These are phyloP conservation scores for Amia ocellicauda DNA, from an alignment of 2,113 vertebrate genomes.

Conservation along the genomic window DNA sequence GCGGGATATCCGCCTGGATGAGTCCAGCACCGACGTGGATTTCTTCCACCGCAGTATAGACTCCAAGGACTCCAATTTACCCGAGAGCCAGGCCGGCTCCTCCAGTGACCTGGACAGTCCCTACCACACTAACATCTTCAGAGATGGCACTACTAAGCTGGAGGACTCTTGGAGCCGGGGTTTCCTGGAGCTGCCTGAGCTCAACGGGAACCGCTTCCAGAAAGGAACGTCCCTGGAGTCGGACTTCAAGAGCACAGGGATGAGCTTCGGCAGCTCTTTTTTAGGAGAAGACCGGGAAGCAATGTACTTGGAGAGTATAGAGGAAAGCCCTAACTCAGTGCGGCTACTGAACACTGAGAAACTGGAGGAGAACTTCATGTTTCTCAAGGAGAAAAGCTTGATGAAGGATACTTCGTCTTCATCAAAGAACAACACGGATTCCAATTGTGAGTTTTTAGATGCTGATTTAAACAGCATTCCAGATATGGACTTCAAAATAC, in stretches of 20 bases:
- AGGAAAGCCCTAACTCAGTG: conserved; percentile 43
- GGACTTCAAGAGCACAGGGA: conserved; percentile 25
- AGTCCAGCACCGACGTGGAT: conserved; percentile 81
- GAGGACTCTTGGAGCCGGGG: conserved; percentile 62
- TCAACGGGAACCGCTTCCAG: conserved; percentile 56
- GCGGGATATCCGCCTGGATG: conserved; percentile 74
- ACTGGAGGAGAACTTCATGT: conserved; percentile 80
- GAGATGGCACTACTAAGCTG: conserved; percentile 59
- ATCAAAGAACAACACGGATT: conserved; percentile 36
- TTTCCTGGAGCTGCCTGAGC: conserved; percentile 71
- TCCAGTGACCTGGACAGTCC: conserved; percentile 76
- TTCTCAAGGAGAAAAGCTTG: conserved; percentile 81
- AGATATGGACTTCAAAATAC: conserved; percentile 52
- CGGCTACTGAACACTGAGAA: conserved; percentile 66
- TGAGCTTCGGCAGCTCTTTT: conserved; percentile 46
- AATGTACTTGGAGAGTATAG: conserved; percentile 39
- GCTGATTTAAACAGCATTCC: conserved; percentile 49
- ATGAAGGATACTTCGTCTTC: conserved; percentile 61
- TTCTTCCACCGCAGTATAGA: conserved; percentile 79
- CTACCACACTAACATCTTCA: conserved; percentile 75
- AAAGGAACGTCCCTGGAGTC: conserved; percentile 31
- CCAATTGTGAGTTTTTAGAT: conserved; percentile 49
- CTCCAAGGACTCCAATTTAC: conserved; percentile 69
- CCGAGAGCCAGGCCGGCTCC: conserved; percentile 69
- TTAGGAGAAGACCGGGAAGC: conserved; percentile 57